phyloP scores from a whole-genome alignment of 2,797 vertebrate genomes.

The Dryobates pubescens region DNA sequence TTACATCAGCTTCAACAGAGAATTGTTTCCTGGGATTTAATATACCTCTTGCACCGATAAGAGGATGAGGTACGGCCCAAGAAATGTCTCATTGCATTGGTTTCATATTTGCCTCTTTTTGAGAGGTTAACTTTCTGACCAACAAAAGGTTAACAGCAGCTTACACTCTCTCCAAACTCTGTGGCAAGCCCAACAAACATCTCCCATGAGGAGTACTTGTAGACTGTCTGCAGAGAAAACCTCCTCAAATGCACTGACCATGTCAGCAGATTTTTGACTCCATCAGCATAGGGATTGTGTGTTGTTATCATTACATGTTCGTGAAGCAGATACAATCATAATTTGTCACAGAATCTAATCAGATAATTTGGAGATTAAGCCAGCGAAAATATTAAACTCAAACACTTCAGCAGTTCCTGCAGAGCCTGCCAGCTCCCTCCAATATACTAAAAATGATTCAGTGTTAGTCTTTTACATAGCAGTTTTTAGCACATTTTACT shows the following conservation, averaged over 20 bases:
- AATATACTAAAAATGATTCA: neutral
- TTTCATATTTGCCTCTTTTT: neutral
- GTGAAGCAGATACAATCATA: neutral
- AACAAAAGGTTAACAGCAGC: neutral
- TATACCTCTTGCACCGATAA: neutral
- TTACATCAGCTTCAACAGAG: neutral
- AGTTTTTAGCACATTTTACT: neutral
- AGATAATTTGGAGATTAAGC: neutral
- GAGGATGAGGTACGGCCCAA: neutral
- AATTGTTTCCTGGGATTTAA: neutral
- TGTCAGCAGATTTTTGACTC: neutral
- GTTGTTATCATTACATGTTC: neutral
- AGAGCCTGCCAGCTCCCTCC: neutral
- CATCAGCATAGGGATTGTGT: neutral
- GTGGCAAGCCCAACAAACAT: neutral
- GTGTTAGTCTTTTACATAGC: neutral
- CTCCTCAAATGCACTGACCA: neutral
- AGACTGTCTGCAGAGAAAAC: neutral
- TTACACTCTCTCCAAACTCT: neutral
- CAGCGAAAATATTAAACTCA: neutral
- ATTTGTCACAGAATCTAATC: neutral
- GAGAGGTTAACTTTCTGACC: neutral
- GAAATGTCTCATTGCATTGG: neutral
- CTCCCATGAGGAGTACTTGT: neutral
- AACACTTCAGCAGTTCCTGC: neutral